These are phyloP conservation scores for Pogonognathellus flavescens DNA, from an alignment of 1,140 invertebrate species.

Conservation along the genomic window DNA sequence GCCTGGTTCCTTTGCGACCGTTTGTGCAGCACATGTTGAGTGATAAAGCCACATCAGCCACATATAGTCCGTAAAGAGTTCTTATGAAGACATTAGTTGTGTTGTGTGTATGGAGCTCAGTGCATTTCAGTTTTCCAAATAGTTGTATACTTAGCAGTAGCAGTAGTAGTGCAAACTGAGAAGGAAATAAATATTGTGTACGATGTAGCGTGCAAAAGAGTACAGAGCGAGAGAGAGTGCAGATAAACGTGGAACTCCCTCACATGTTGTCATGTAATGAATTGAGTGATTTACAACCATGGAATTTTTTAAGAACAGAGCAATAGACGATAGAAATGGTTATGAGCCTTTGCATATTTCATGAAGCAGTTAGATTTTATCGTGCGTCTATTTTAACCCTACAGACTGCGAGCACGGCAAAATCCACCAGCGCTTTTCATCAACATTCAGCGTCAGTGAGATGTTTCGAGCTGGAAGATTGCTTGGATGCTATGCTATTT, in stretches of 20 bases:
- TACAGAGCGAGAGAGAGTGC: not conserved
- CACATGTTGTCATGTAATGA: slow-evolving; percentile 46
- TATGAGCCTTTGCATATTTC: slow-evolving; percentile 50
- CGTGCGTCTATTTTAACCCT: slow-evolving; percentile 35
- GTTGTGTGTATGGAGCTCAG: slow-evolving; percentile 15
- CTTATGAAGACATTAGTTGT: not conserved
- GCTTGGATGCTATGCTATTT: slow-evolving; percentile 10
- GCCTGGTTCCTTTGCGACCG: not conserved
- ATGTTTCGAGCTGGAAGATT: slow-evolving; percentile 46
- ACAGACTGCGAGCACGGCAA: slow-evolving; percentile 1
- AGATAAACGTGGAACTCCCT: slow-evolving; percentile 9
- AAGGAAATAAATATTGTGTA: not conserved
- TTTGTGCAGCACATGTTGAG: slow-evolving; percentile 41
- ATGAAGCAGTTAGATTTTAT: slow-evolving; percentile 55
- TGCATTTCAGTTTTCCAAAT: slow-evolving; percentile 2
- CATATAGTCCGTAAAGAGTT: slow-evolving; percentile 13
- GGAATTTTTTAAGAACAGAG: slow-evolving; percentile 27
- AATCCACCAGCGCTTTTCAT: slow-evolving; percentile 41
- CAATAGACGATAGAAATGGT: slow-evolving; percentile 36
- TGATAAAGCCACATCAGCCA: slow-evolving; percentile 24
- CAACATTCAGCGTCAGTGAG: slow-evolving; percentile 42
- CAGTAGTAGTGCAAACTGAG: not conserved
- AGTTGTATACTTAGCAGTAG: not conserved
- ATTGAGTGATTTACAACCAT: slow-evolving; percentile 48
- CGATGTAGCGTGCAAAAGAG: not conserved